Conservation (phyloP, 1,140 invertebrate genomes). For the Propsilocerus akamusi region DNA sequence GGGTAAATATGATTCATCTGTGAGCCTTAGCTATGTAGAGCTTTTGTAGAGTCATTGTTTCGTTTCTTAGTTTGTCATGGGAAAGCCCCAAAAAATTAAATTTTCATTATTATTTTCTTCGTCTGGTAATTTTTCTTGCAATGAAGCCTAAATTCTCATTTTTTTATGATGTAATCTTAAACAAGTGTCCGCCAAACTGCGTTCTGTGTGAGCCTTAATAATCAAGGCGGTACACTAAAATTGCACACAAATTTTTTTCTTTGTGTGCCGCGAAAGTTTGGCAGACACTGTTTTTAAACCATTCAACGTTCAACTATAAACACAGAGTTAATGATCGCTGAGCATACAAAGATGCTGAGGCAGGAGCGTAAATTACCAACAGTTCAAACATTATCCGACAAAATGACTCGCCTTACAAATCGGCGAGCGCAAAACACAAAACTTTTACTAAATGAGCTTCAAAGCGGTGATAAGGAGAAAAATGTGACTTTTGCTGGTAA, state of each 20-base stretch:
- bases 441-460: neutral
- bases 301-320: no score
- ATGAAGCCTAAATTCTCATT: neutral
- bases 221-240: neutral
- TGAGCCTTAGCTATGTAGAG: no score
- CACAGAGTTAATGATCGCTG: constrained; percentile 1
- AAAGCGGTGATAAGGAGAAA: neutral
- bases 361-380: neutral
- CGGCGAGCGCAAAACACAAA: neutral
- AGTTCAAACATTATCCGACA: neutral
- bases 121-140: neutral
- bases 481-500: neutral
- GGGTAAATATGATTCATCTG: constrained; percentile 50
- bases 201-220: neutral
- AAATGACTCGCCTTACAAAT: neutral
- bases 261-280: no score
- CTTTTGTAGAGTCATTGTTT: no score
- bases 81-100: no score
- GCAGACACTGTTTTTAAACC: no score
- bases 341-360: neutral
- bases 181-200: no score
- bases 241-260: neutral
- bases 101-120: constrained; percentile 7
- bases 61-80: no score
- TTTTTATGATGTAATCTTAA: no score